These are phyloP conservation scores for Acanthopleura granulata DNA, from an alignment of 2,888 invertebrate genomes.

Conservation along the genomic window DNA sequence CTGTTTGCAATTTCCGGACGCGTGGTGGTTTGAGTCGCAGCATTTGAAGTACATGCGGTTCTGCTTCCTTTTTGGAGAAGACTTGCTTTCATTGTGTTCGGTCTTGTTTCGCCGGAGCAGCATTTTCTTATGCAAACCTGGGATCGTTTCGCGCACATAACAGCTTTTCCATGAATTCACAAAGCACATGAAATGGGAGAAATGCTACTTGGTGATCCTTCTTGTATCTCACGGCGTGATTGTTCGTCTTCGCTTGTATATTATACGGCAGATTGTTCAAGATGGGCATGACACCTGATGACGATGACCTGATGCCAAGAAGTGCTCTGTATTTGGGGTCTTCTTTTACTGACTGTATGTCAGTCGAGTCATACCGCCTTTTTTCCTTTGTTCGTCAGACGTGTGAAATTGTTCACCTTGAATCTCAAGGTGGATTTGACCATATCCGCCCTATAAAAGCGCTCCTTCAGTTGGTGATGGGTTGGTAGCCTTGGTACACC, in stretches of 20 bases:
- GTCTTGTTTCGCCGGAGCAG: too few relatives aligned
- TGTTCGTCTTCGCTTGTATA: conserved; percentile 16
- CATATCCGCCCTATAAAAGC: conserved; percentile 32
- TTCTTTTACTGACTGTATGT: conserved; percentile 29
- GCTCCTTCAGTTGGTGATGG: conserved; percentile 27
- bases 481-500: conserved; percentile 29
- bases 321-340: conserved; percentile 25
- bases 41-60: conserved; percentile 27
- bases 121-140: too few relatives aligned
- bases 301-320: conserved; percentile 2
- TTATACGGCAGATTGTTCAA: background rate
- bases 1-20: conserved; percentile 23
- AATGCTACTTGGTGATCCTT: conserved; percentile 19
- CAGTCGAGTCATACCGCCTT: background rate
- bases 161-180: too few relatives aligned
- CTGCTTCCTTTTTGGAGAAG: conserved; percentile 25
- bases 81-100: conserved; percentile 24
- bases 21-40: conserved; percentile 21
- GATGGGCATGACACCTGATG: conserved; percentile 18
- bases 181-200: too few relatives aligned
- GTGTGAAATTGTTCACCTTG: conserved; percentile 34
- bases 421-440: conserved; percentile 26
- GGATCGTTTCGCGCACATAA: too few relatives aligned
- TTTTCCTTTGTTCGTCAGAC: conserved; percentile 27
- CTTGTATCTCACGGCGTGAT: background rate